phyloP scores from a whole-genome alignment of 2,888 invertebrate species.

The Oscheius sp. region DNA sequence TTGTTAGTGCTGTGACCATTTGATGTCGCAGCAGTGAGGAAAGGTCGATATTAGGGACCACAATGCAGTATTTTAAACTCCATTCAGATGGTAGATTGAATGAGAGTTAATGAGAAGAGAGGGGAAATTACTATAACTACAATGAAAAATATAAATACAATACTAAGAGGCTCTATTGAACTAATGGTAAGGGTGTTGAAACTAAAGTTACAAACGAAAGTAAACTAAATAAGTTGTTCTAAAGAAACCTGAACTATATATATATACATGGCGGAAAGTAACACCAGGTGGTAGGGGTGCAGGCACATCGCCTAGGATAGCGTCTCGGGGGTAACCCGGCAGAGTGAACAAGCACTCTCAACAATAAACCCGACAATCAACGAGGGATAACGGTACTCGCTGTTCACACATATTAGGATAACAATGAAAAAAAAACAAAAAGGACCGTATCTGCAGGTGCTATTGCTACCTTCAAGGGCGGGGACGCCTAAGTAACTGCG shows the following conservation, averaged over 20 bases:
- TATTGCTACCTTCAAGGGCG: slow-evolving; percentile 21
- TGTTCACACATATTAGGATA: slow-evolving; percentile 35
- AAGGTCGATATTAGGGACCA: slow-evolving; percentile 7
- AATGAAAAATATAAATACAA: slow-evolving; percentile 18
- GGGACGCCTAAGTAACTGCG: slow-evolving; percentile 11
- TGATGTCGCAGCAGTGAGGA: slow-evolving; percentile 11
- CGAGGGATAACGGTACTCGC: slow-evolving; percentile 35
- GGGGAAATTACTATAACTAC: neutral
- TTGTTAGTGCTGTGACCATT: slow-evolving; percentile 13
- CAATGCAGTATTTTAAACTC: slow-evolving; percentile 8
- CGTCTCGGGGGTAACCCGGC: slow-evolving; percentile 25
- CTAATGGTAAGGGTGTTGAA: neutral
- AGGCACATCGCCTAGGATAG: slow-evolving; percentile 19
- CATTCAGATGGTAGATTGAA: neutral
- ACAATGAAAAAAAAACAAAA: slow-evolving; percentile 31
- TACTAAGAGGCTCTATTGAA: slow-evolving; percentile 15
- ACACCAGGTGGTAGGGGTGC: slow-evolving; percentile 20
- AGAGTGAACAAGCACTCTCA: slow-evolving; percentile 34
- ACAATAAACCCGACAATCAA: slow-evolving; percentile 29
- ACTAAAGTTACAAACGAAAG: slow-evolving; percentile 15
- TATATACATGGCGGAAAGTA: slow-evolving; percentile 27
- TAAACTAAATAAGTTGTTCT: slow-evolving; percentile 23
- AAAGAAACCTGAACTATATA: slow-evolving; percentile 21
- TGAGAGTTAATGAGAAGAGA: neutral
- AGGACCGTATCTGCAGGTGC: slow-evolving; percentile 24